A percentile compares a stretch with the other conserved stretches of the same genome.
phyloP scores from a whole-genome alignment of 1,140 invertebrate species.

The Scylla paramamosain region DNA sequence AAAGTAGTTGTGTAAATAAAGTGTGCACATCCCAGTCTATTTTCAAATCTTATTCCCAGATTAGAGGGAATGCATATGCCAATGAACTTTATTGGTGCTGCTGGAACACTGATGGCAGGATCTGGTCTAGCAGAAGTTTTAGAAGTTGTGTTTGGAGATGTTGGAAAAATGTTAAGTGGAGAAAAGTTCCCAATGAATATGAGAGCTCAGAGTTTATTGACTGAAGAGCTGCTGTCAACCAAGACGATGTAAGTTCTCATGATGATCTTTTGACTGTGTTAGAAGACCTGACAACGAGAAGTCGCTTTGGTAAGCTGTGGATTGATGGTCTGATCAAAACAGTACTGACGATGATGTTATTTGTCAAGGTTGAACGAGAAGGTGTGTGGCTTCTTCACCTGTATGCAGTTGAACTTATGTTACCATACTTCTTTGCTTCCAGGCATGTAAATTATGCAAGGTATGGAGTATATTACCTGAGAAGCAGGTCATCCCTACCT shows the following conservation, averaged over 20 bases:
- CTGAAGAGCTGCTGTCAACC: constrained; percentile 40
- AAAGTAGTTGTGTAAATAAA: constrained; percentile 32
- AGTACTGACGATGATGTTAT: constrained; percentile 54
- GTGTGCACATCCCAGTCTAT: constrained; percentile 33
- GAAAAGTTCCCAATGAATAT: constrained; percentile 54
- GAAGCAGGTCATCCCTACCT: constrained; percentile 32
- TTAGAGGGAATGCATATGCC: constrained; percentile 39
- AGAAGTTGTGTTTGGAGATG: constrained; percentile 39
- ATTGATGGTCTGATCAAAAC: constrained; percentile 50
- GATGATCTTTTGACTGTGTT: no score
- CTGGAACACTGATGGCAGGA: constrained; percentile 35
- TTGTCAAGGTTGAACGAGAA: constrained; percentile 42
- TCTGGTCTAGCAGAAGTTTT: constrained; percentile 48
- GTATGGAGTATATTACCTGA: constrained; percentile 53
- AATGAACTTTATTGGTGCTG: constrained; percentile 43
- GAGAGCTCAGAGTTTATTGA: constrained; percentile 34
- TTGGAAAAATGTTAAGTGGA: constrained; percentile 55
- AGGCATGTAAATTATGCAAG: constrained; percentile 59
- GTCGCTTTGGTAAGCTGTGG: constrained; percentile 54
- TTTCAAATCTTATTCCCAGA: constrained; percentile 42
- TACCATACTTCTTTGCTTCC: constrained; percentile 56
- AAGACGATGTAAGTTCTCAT: no score
- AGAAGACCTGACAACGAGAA: no score
- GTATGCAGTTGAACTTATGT: constrained; percentile 47
- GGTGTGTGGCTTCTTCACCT: constrained; percentile 40